Evolutionary conservation across 2,888 invertebrate species (phyloP).

Genomic region (Merodon equestris): DNA sequence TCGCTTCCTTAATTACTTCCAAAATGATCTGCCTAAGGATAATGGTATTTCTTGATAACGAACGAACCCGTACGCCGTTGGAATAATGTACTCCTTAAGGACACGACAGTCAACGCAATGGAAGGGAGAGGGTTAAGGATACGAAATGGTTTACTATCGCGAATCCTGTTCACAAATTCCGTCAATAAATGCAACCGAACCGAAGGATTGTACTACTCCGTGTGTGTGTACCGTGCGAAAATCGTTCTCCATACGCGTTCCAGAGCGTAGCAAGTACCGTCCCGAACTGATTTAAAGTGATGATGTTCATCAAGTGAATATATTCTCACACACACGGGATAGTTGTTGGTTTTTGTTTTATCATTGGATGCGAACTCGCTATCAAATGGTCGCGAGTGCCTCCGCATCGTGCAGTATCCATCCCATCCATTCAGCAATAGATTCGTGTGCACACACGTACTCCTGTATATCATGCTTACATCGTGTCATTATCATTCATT

Average conservation of each 20-base stretch:
- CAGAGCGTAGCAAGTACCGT: slow-evolving; percentile 33
- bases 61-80: background rate
- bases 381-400: slow-evolving; percentile 13
- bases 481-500: slow-evolving; percentile 39
- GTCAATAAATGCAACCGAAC: slow-evolving; percentile 3
- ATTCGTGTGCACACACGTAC: slow-evolving; percentile 24
- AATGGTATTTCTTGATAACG: background rate
- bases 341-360: slow-evolving; percentile 33
- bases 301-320: slow-evolving; percentile 22
- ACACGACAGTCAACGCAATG: too few species aligned
- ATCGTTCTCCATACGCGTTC: too few species aligned
- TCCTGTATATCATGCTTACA: slow-evolving; percentile 6
- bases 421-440: slow-evolving; percentile 12
- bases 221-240: too few species aligned
- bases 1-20: slow-evolving; percentile 13
- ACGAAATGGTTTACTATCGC: background rate
- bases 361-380: slow-evolving; percentile 29
- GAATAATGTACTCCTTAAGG: background rate
- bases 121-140: too few species aligned
- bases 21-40: slow-evolving; percentile 1
- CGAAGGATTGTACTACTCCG: too few species aligned
- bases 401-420: background rate
- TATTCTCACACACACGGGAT: background rate
- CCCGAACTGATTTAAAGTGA: slow-evolving; percentile 48
- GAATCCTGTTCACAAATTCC: background rate